A percentile compares a stretch with the other conserved stretches of the same genome.
Evolutionary conservation across 1,140 invertebrate genomes (phyloP).

Genomic region (Pomacea maculata): DNA sequence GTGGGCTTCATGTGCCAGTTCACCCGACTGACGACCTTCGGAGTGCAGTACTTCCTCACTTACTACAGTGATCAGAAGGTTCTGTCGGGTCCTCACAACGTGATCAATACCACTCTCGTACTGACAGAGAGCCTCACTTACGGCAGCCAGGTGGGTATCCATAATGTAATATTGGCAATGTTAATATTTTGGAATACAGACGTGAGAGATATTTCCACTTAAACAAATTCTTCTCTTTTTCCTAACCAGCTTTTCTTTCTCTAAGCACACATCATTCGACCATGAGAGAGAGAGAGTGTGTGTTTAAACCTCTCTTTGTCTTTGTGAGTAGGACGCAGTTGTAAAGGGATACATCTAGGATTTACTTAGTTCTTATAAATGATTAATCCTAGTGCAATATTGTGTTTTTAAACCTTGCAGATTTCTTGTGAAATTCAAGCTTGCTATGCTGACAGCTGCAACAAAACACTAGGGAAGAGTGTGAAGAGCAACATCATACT

Average conservation of each 20-base stretch:
- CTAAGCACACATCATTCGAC: no score
- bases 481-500: conserved; percentile 28
- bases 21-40: conserved; percentile 25
- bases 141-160: conserved; percentile 11
- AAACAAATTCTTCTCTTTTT: no score
- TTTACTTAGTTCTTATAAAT: no score
- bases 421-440: conserved; percentile 34
- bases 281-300: no score
- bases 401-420: conserved; percentile 22
- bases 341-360: no score
- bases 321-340: no score
- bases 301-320: no score
- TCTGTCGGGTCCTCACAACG: neutral
- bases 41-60: conserved; percentile 24
- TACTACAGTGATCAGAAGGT: conserved; percentile 29
- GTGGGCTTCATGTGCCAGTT: conserved; percentile 31
- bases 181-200: no score
- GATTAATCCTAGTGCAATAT: no score
- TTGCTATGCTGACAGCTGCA: conserved; percentile 32
- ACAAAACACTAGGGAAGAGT: conserved; percentile 24
- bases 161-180: no score
- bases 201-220: no score
- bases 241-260: no score
- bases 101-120: neutral
- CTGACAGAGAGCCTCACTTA: conserved; percentile 24